phyloP scores from a whole-genome alignment of 92 coral and sea anemone species.

The Diadumene lineata region DNA sequence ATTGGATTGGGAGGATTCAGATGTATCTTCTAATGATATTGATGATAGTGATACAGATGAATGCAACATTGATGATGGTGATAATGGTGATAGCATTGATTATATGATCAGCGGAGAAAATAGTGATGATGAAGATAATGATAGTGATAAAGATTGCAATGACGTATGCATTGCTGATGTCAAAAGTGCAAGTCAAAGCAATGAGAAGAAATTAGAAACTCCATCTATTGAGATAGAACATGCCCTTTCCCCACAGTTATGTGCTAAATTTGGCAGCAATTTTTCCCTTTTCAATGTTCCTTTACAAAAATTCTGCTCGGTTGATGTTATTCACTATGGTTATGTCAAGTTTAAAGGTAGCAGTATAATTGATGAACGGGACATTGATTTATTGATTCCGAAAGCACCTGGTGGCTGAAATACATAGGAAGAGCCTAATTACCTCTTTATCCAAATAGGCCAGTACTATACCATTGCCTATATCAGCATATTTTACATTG shows the following conservation, averaged over 20 bases:
- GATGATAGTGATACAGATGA: not conserved
- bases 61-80: not conserved
- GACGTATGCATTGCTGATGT: conserved; percentile 6
- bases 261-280: conserved; percentile 10
- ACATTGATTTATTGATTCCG: conserved; percentile 28
- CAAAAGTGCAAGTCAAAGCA: not conserved
- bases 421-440: conserved; percentile 31
- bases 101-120: not conserved
- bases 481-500: conserved; percentile 40
- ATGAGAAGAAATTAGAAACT: not conserved
- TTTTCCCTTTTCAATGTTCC: conserved; percentile 11
- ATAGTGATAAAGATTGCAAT: conserved; percentile 11
- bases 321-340: conserved; percentile 34
- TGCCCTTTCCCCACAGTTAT: conserved; percentile 12
- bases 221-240: conserved; percentile 13
- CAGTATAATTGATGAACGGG: conserved; percentile 20
- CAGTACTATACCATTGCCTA: conserved; percentile 46
- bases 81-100: not conserved
- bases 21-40: conserved; percentile 24
- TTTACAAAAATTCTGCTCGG: conserved; percentile 14
- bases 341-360: conserved; percentile 22
- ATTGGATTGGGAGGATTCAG: conserved; percentile 25
- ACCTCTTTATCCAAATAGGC: conserved; percentile 27
- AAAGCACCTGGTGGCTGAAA: conserved; percentile 37
- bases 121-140: conserved; percentile 5